These are phyloP conservation scores for Tringa solitaria DNA, from an alignment of 2,113 vertebrate genomes.

Conservation along the genomic window DNA sequence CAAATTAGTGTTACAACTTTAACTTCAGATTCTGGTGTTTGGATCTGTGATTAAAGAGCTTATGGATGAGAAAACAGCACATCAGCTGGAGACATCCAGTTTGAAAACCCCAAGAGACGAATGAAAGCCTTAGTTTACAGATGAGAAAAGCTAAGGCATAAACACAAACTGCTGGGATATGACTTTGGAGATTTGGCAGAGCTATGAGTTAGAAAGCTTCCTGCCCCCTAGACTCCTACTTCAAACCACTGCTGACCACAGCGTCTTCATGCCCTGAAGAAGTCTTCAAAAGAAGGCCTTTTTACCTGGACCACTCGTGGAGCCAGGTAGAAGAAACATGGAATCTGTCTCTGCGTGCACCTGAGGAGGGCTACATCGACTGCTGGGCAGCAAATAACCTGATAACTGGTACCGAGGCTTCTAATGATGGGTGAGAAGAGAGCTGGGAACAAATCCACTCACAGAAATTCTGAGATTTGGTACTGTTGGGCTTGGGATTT, in stretches of 20 bases:
- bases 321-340: neutral
- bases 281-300: neutral
- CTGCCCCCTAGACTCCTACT: neutral
- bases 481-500: neutral
- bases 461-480: neutral
- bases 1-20: neutral
- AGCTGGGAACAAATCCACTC: neutral
- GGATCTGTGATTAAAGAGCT: neutral
- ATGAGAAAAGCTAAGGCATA: neutral
- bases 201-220: neutral
- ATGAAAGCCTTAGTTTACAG: neutral
- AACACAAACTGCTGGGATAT: neutral
- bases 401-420: neutral
- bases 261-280: neutral
- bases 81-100: neutral
- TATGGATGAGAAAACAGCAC: neutral
- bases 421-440: neutral
- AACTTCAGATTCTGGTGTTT: neutral
- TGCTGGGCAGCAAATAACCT: neutral
- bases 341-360: neutral
- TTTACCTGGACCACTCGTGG: neutral
- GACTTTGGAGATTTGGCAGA: neutral
- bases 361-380: neutral
- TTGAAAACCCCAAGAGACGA: neutral
- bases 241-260: neutral